Percentiles rank a stretch among this genome's conserved stretches.
Evolutionary conservation across 1,140 invertebrate species (phyloP).

Genomic region (Drosophila bipectinata): DNA sequence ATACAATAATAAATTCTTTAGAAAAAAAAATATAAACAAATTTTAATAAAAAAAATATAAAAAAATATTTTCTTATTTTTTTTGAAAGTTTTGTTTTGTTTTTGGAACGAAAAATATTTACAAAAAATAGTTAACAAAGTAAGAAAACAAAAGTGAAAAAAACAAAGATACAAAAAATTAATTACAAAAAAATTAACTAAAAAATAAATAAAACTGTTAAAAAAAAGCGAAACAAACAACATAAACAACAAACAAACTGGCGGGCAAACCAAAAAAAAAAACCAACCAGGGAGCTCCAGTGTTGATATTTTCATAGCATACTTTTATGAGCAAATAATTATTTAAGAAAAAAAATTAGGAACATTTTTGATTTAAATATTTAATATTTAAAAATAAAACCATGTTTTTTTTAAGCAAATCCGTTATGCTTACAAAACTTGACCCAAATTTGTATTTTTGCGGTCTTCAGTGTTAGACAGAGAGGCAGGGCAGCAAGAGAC

Average conservation of each 20-base stretch:
- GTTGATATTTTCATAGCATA: conserved; percentile 56
- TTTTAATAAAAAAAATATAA: background rate
- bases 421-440: conserved; percentile 72
- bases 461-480: conserved; percentile 49
- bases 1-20: conserved; percentile 10
- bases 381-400: background rate
- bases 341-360: too few species aligned
- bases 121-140: background rate
- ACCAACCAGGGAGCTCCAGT: conserved; percentile 42
- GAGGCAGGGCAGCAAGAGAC: background rate
- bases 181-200: background rate
- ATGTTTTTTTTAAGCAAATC: conserved; percentile 11
- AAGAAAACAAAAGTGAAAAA: background rate
- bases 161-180: conserved; percentile 2
- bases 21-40: background rate
- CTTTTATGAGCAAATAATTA: conserved; percentile 39
- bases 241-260: conserved; percentile 18
- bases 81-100: background rate
- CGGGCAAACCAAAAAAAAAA: conserved; percentile 10
- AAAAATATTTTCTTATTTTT: background rate
- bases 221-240: conserved; percentile 15
- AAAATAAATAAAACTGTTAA: background rate
- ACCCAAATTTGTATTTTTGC: conserved; percentile 75
- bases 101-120: background rate
- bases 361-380: background rate